Conservation (phyloP, 2,797 vertebrate genomes). For the Pempheris klunzingeri region DNA sequence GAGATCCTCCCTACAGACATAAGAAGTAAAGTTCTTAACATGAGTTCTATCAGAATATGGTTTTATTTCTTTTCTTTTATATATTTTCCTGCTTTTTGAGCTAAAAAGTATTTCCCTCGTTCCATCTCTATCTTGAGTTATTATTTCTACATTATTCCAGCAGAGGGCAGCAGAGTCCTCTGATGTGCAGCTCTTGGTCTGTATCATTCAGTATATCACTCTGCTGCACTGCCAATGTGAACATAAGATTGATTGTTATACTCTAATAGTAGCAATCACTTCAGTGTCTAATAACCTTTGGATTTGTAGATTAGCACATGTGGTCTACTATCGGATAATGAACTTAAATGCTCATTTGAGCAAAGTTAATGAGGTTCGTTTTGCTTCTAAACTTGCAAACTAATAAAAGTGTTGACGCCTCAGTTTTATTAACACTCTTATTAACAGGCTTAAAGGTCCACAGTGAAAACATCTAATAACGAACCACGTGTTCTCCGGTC, state of each 20-base stretch:
- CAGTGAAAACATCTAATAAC: slow-evolving; percentile 21
- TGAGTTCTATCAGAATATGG: neutral
- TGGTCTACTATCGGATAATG: neutral
- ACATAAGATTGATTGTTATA: neutral
- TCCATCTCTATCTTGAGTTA: neutral
- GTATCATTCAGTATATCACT: neutral
- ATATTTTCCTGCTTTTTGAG: neutral
- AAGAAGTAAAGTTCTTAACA: neutral
- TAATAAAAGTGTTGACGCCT: neutral
- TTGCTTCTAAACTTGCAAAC: neutral
- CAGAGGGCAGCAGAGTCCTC: slow-evolving; percentile 71
- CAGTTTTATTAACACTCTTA: neutral
- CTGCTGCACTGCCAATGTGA: neutral
- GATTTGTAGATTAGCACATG: neutral
- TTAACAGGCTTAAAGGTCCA: slow-evolving; percentile 24
- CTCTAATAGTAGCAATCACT: neutral
- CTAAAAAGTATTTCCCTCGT: neutral
- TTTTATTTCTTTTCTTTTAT: neutral
- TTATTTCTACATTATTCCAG: slow-evolving; percentile 43
- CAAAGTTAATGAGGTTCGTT: neutral
- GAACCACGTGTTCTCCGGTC: slow-evolving; percentile 26
- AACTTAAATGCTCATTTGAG: neutral
- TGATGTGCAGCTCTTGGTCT: neutral
- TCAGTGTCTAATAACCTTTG: neutral
- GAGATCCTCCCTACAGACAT: neutral